Evolutionary conservation across 2,888 invertebrate species (phyloP).

Genomic region (Tholera decimalis): DNA sequence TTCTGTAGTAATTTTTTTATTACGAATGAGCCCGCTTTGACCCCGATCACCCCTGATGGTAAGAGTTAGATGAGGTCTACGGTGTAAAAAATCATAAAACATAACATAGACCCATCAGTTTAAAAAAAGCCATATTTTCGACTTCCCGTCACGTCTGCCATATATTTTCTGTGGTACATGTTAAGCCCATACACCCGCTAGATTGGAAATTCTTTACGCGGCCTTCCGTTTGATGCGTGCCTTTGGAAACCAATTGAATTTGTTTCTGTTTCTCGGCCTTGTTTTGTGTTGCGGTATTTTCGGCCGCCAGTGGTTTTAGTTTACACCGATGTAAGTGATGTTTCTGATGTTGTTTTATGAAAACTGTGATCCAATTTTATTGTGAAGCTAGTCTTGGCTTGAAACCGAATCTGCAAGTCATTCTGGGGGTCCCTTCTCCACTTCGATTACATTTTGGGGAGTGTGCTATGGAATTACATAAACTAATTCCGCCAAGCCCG

Average conservation of each 20-base stretch:
- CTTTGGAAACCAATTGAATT: constrained; percentile 78
- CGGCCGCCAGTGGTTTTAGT: constrained; percentile 40
- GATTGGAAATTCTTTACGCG: constrained; percentile 81
- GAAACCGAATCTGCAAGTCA: not conserved
- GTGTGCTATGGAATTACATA: too few relatives aligned
- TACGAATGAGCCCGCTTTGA: too few relatives aligned
- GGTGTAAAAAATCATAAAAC: too few relatives aligned
- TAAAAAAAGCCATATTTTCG: not conserved
- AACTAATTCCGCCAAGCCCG: too few relatives aligned
- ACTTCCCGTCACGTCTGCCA: constrained; percentile 39
- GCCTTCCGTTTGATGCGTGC: constrained; percentile 74
- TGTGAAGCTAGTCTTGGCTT: constrained; percentile 1
- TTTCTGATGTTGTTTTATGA: constrained; percentile 10
- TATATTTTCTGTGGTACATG: constrained; percentile 50
- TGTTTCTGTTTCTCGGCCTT: constrained; percentile 67
- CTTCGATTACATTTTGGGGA: too few relatives aligned
- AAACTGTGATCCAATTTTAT: constrained; percentile 7
- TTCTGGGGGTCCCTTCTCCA: too few relatives aligned
- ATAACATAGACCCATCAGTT: too few relatives aligned
- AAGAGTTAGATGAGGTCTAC: too few relatives aligned
- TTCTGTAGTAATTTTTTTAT: too few relatives aligned
- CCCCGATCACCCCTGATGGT: too few relatives aligned
- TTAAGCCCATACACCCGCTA: constrained; percentile 57
- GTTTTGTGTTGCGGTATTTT: constrained; percentile 56
- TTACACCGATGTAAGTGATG: constrained; percentile 34